Base-by-base conservation (phyloP, 2,797 vertebrate species). In the Ptychobarbus kaznakovi region DNA sequence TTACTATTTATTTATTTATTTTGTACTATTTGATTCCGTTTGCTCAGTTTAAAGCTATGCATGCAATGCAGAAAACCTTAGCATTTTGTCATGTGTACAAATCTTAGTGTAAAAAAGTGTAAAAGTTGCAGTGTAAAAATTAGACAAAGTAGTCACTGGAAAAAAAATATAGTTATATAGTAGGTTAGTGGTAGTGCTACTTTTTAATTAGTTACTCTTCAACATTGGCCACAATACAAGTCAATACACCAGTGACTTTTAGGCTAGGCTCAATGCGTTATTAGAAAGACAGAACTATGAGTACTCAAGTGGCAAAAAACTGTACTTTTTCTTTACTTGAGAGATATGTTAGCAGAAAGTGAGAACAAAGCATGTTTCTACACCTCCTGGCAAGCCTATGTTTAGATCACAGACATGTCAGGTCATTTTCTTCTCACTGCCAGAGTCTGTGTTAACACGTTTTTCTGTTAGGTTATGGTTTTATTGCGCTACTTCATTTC, bases 391-490 rank as follows among this genome's bases (percentile, higher is more conserved):
- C 65, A 84, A 79, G 25, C 65, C 75, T 84, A 79, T 79, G 66
- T 84, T 84, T 84, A 84, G 65, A 79, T 84, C 65, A 79, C 65
- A 84, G 49, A 79, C 83, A 58, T 79, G 40, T 84, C 83, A 79
- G 83, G 75, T 35, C 83, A 79, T 79, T 81, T 79, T 56, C 11
- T 84, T 84, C 65, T 38, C 65, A 70, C 49, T 79, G 83, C 65
- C 49, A 68, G 46, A 78, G 11, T 78, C 82, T 58, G 12, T 32
- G 40, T 61, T 78, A 84, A 78, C 65, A 58, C 25, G 3, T 84
- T 79, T 61, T 70, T 84, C 75, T 79, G 38, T 78, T 61, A 84
- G 75, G 20, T 78, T 79, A 61, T 61, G 8, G 7, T 70, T 79
- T 70, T 78, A 58, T 79, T 70, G 38, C 5, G 8, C 65, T 66